phyloP scores from a whole-genome alignment of 2,113 vertebrate species.

The Zapus hudsonius region DNA sequence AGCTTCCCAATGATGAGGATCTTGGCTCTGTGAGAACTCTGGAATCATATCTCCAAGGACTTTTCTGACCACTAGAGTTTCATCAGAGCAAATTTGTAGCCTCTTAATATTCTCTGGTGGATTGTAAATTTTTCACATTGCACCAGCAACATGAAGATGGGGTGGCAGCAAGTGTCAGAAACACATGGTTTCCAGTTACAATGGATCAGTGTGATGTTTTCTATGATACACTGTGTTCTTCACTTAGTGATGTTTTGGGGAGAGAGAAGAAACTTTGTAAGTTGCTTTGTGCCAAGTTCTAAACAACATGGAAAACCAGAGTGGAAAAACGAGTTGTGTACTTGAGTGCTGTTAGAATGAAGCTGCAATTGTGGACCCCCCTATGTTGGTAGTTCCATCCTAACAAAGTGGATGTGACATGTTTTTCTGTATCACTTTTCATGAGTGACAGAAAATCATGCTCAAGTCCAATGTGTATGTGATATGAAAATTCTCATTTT shows the following conservation, averaged over 20 bases:
- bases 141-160: neutral
- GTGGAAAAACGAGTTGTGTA: neutral
- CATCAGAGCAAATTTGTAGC: slow-evolving; percentile 25
- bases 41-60: neutral
- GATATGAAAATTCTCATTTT: neutral
- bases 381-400: neutral
- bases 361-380: neutral
- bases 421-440: slow-evolving; percentile 17
- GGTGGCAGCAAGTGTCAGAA: slow-evolving; percentile 5
- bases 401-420: neutral
- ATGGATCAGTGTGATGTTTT: slow-evolving; percentile 20
- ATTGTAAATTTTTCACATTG: slow-evolving; percentile 40
- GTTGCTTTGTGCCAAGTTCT: slow-evolving; percentile 28
- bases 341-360: slow-evolving; percentile 18
- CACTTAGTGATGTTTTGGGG: slow-evolving; percentile 30
- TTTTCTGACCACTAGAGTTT: neutral
- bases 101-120: slow-evolving; percentile 4
- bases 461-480: neutral
- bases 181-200: slow-evolving; percentile 41
- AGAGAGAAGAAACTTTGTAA: neutral
- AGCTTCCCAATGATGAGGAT: neutral
- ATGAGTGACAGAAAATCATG: neutral
- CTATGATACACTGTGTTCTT: slow-evolving; percentile 45
- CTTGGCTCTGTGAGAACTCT: slow-evolving; percentile 42
- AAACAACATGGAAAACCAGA: neutral